These are phyloP conservation scores for Nestor notabilis DNA, from an alignment of 2,113 vertebrate genomes.

Conservation along the genomic window DNA sequence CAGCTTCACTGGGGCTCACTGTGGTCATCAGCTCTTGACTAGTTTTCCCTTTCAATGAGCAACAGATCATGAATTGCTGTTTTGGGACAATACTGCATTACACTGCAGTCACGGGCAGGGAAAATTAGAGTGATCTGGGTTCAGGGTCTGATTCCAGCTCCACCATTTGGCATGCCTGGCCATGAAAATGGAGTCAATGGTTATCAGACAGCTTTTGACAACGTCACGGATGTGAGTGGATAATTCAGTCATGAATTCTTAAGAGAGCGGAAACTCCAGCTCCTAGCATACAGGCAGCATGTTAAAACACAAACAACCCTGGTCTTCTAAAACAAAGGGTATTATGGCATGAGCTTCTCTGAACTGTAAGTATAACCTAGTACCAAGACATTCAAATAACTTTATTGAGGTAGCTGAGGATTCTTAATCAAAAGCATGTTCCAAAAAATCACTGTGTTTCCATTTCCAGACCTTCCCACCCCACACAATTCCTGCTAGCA, in stretches of 20 bases:
- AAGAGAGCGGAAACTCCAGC: not conserved
- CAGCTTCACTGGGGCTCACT: not conserved
- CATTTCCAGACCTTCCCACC: not conserved
- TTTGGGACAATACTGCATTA: rapidly evolving
- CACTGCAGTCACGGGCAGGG: too few relatives aligned
- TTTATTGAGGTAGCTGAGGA: not conserved
- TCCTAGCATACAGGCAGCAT: not conserved
- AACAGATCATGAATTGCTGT: not conserved
- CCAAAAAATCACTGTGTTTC: not conserved
- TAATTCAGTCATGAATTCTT: not conserved
- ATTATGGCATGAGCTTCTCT: not conserved
- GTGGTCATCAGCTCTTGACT: not conserved
- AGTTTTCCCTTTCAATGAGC: not conserved
- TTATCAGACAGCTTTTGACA: not conserved
- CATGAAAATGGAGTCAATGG: not conserved
- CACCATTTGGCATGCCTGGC: not conserved
- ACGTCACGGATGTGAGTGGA: not conserved
- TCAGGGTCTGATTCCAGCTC: not conserved
- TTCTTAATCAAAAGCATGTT: not conserved
- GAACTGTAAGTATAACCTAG: not conserved
- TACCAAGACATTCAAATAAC: not conserved
- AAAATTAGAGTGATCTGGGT: not conserved
- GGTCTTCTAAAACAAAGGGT: not conserved
- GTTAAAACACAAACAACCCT: not conserved
- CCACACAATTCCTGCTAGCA: not conserved